Evolutionary conservation across 2,113 vertebrate species (phyloP).

Genomic region (Amia ocellicauda): DNA sequence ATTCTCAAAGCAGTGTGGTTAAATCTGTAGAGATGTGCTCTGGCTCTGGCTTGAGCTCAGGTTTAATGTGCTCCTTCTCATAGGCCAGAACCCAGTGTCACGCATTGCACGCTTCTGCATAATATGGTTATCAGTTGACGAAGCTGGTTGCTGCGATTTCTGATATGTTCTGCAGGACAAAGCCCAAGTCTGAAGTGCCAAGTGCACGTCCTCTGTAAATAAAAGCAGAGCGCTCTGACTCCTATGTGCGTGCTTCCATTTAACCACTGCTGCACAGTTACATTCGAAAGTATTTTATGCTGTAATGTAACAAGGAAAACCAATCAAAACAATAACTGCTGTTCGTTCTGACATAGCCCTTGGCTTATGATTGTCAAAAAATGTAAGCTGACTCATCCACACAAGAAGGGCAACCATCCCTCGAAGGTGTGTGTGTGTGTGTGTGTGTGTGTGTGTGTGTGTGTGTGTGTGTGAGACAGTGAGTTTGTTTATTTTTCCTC

Average conservation of each 20-base stretch:
- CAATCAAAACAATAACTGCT: slow-evolving; percentile 61
- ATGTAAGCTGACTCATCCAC: slow-evolving; percentile 66
- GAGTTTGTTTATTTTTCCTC: slow-evolving; percentile 43
- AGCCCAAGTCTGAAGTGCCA: slow-evolving; percentile 44
- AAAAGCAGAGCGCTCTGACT: slow-evolving; percentile 54
- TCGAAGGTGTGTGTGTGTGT: slow-evolving; percentile 59
- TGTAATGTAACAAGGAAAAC: slow-evolving; percentile 53
- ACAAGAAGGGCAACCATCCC: slow-evolving; percentile 64
- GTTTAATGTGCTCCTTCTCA: slow-evolving; percentile 49
- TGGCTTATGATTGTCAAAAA: slow-evolving; percentile 59
- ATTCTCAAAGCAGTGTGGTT: slow-evolving; percentile 29
- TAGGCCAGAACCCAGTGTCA: slow-evolving; percentile 55
- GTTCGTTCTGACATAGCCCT: slow-evolving; percentile 62
- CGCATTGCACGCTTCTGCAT: slow-evolving; percentile 7
- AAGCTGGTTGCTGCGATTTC: slow-evolving; percentile 46
- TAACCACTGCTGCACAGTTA: slow-evolving; percentile 54
- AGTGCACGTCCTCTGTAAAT: slow-evolving; percentile 57
- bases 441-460: slow-evolving; percentile 18
- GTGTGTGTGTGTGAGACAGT: slow-evolving; percentile 37
- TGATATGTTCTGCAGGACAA: slow-evolving; percentile 39
- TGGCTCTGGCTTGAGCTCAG: slow-evolving; percentile 40
- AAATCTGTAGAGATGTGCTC: slow-evolving; percentile 23
- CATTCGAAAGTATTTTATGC: slow-evolving; percentile 61
- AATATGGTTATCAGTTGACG: slow-evolving; percentile 34
- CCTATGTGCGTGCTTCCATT: slow-evolving; percentile 49